These are phyloP conservation scores for Julus scandinavius DNA, from an alignment of 2,888 invertebrate genomes.

Conservation along the genomic window DNA sequence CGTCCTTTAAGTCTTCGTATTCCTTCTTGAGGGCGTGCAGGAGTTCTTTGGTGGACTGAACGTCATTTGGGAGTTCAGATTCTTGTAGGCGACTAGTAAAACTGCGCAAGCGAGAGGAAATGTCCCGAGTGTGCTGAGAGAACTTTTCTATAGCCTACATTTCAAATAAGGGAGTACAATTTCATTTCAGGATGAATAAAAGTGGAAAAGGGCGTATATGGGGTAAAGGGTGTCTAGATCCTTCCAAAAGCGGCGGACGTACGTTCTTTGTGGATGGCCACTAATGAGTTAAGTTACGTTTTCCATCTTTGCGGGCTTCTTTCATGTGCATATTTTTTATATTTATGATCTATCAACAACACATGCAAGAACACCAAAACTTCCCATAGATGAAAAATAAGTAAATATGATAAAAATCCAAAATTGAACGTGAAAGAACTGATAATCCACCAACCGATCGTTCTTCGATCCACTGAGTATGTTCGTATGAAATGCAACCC, in stretches of 20 bases:
- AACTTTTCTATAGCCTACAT: constrained; percentile 92
- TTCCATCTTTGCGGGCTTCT: no score
- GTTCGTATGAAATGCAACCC: constrained; percentile 88
- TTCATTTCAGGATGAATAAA: background rate
- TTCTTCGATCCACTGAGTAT: constrained; percentile 97
- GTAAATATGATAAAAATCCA: no score
- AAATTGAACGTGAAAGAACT: no score
- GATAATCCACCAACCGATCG: constrained; percentile 91
- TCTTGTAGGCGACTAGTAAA: constrained; percentile 90
- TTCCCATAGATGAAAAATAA: no score
- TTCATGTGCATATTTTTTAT: no score
- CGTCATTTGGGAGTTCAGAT: constrained; percentile 93
- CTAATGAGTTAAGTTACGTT: no score
- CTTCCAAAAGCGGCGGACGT: no score
- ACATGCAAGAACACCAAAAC: no score
- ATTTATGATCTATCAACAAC: no score
- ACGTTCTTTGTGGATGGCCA: no score
- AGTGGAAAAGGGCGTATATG: no score
- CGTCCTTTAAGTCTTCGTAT: constrained; percentile 80
- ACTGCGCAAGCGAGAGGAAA: constrained; percentile 84
- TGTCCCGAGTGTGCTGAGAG: constrained; percentile 88
- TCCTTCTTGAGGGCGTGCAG: constrained; percentile 79
- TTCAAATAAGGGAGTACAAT: background rate
- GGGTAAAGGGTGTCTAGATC: no score
- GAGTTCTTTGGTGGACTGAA: constrained; percentile 86